Evolutionary conservation across 2,888 invertebrate species (phyloP), one percentile per base, ranked within the genome.

Genomic region (Protodeltote pygarga): DNA sequence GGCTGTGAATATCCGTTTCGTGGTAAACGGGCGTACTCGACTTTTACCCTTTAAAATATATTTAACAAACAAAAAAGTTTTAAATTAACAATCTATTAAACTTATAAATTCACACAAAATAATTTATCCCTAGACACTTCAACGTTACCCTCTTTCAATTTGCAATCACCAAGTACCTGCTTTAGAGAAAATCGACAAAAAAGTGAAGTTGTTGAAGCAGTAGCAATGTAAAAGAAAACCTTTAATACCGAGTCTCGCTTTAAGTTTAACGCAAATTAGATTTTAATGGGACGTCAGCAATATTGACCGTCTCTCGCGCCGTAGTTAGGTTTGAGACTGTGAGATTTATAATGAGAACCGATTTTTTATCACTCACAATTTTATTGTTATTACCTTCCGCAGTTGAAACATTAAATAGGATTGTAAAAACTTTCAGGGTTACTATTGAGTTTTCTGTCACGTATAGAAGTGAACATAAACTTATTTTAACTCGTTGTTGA

Each of bases 1-100:
- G 85, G 83, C 86, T 86, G 85, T 83, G 87, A 89, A 89, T 89
- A 85, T 85, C 88, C 84, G 85, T 77, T 83, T 80, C 78, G 87
- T 74, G 87, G 89, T 84, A 79, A 81, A 80, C 81, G 72, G 70
- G 77, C 75, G 71, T 63, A 72, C 70, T 71, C 71, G 58, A 65
- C 58, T 77, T 69, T 69, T 68, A 71, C 71, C 68, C 63, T 71
- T 74, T 70, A 34, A 72, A n/a, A n/a, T n/a, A n/a, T n/a, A 71
- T 71, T 70, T 68, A 69, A 70, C 65, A 61, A 70, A 72, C 66
- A 68, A 61, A 65, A 57, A 53, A 70, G 57, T 50, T 53, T 34
- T 46, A 40, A 47, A 33, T 46, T 59, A 48, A 32, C 6, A 24
- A 38, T 37, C 54, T 42, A 60, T 65, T 58, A 50, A 52, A 29